Conservation (phyloP, 2,113 vertebrate genomes). For the Leptosomus discolor region DNA sequence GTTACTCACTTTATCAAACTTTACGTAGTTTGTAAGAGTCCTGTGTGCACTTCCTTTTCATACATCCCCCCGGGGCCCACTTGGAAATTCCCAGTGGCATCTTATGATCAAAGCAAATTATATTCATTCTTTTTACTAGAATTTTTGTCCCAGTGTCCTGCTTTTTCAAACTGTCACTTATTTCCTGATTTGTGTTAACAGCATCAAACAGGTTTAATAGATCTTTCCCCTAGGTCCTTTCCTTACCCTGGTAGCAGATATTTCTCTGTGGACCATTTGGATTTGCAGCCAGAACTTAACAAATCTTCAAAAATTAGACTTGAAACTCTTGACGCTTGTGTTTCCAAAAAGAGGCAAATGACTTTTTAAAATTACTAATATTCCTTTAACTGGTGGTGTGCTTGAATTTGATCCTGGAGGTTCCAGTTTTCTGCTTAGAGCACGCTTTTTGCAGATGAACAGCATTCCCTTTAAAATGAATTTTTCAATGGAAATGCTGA, state of each 20-base stretch:
- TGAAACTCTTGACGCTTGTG: not conserved
- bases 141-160: rapidly evolving
- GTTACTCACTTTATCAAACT: not conserved
- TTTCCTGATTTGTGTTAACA: not conserved
- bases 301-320: not conserved
- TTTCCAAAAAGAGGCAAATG: not conserved
- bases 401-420: not conserved
- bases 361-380: not conserved
- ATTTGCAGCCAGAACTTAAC: not conserved
- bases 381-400: not conserved
- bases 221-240: not conserved
- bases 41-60: not conserved
- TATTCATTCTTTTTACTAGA: not conserved
- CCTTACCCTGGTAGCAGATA: not conserved
- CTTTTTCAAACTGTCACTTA: not conserved
- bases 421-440: constrained; percentile 33
- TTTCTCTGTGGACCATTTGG: not conserved
- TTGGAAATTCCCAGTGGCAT: not conserved
- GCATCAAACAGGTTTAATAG: not conserved
- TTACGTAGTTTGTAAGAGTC: not conserved
- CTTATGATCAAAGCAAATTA: not conserved
- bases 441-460: constrained; percentile 27
- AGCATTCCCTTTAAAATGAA: constrained; percentile 30
- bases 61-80: not conserved
- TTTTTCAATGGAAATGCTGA: constrained; percentile 49